These are phyloP conservation scores for Pteruthius melanotis DNA, from an alignment of 2,113 vertebrate genomes.

Conservation along the genomic window DNA sequence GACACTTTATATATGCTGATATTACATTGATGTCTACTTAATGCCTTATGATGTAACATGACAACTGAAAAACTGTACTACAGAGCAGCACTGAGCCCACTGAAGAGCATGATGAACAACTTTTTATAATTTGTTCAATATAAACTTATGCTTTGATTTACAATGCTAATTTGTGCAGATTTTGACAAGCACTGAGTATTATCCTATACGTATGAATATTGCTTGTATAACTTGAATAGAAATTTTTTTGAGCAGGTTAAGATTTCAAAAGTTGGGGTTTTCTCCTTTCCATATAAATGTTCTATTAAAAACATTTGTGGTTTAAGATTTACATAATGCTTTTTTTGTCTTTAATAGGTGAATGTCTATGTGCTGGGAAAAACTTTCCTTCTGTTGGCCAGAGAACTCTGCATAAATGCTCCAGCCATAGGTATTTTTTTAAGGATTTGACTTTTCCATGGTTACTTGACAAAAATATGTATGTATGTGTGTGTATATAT, in stretches of 20 bases:
- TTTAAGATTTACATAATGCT: constrained; percentile 4
- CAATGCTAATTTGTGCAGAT: background rate
- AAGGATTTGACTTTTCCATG: background rate
- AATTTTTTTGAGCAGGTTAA: background rate
- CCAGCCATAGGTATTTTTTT: constrained; percentile 89
- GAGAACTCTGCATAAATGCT: constrained; percentile 96
- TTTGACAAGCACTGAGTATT: background rate
- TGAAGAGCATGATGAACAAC: background rate
- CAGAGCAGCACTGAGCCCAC: background rate
- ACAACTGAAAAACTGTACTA: background rate
- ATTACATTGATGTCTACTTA: background rate
- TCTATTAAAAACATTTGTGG: constrained; percentile 8
- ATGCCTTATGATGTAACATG: background rate
- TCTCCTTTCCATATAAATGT: background rate
- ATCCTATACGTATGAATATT: background rate
- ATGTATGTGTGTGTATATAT: background rate
- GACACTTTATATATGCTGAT: background rate
- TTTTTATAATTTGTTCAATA: background rate
- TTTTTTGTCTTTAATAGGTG: constrained; percentile 75
- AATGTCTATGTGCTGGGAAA: constrained; percentile 93
- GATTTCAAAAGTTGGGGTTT: background rate
- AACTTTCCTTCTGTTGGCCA: constrained; percentile 90
- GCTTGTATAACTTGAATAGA: background rate
- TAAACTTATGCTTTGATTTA: background rate
- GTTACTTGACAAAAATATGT: background rate